A percentile compares a stretch with the other conserved stretches of the same genome.
Evolutionary conservation across 1,140 invertebrate genomes (phyloP).

Genomic region (Penaeus vannamei): DNA sequence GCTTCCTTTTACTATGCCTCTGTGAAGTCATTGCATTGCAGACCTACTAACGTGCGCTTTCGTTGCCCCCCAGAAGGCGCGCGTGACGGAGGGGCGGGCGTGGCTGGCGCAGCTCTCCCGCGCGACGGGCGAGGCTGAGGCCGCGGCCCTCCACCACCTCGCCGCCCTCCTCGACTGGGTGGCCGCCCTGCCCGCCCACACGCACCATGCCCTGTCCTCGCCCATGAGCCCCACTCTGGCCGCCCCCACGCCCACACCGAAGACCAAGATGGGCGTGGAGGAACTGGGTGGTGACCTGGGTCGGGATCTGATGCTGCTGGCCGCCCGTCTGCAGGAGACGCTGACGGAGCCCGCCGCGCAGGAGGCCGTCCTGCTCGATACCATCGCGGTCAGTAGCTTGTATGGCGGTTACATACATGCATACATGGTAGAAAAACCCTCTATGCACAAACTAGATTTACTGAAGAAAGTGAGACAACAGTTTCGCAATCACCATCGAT

Average conservation of each 20-base stretch:
- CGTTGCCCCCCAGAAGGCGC: neutral
- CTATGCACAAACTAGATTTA: too few relatives aligned
- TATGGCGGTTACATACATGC: too few relatives aligned
- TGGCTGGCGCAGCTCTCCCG: conserved; percentile 55
- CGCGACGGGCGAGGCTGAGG: conserved; percentile 37
- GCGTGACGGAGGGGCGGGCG: conserved; percentile 51
- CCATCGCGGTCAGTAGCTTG: conserved; percentile 43
- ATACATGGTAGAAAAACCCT: too few relatives aligned
- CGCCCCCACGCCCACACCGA: conserved; percentile 44
- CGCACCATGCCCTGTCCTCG: conserved; percentile 53
- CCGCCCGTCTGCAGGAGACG: conserved; percentile 55
- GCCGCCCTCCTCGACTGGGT: conserved; percentile 63
- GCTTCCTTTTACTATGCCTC: neutral
- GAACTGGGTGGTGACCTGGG: conserved; percentile 42
- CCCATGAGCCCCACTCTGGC: conserved; percentile 60
- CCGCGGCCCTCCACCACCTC: conserved; percentile 43
- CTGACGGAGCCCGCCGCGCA: conserved; percentile 44
- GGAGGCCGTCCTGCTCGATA: conserved; percentile 52
- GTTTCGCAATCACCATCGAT: too few relatives aligned
- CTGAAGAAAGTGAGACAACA: too few relatives aligned
- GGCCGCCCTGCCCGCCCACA: conserved; percentile 38
- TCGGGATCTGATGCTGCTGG: conserved; percentile 54
- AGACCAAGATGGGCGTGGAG: conserved; percentile 59
- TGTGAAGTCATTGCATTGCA: neutral
- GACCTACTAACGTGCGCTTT: neutral